Conservation (phyloP, 92 coral and sea anemone species). For the Virgularia gustaviana region DNA sequence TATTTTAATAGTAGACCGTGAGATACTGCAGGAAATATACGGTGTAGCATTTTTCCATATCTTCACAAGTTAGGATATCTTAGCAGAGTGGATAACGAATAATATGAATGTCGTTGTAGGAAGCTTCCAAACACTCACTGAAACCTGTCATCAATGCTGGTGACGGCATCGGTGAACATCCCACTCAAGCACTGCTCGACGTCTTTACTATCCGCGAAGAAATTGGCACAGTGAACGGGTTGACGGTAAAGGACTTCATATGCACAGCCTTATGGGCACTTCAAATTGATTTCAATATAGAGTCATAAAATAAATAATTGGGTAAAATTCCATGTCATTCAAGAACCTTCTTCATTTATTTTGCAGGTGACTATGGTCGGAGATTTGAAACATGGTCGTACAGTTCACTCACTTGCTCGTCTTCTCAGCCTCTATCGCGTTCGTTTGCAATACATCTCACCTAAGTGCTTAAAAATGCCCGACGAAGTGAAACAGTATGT, state of each 20-base stretch:
- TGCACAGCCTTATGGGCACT: neutral
- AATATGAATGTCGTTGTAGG: constrained; percentile 45
- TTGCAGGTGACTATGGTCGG: constrained; percentile 91
- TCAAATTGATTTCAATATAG: neutral
- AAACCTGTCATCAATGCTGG: constrained; percentile 97
- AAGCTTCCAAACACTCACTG: constrained; percentile 82
- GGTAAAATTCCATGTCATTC: neutral
- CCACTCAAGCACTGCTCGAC: constrained; percentile 94
- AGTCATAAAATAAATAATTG: neutral
- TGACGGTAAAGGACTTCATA: constrained; percentile 67
- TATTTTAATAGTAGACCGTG: too few relatives aligned
- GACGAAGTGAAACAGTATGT: constrained; percentile 78
- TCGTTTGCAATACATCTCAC: constrained; percentile 84
- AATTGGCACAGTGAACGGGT: constrained; percentile 93
- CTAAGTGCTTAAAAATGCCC: constrained; percentile 81
- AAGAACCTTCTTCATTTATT: neutral
- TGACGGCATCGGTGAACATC: constrained; percentile 98
- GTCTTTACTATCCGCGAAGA: constrained; percentile 98
- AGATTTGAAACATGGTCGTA: constrained; percentile 93
- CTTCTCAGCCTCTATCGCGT: constrained; percentile 88
- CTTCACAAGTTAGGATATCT: too few relatives aligned
- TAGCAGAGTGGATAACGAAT: too few relatives aligned
- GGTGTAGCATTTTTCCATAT: too few relatives aligned
- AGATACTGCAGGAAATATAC: too few relatives aligned
- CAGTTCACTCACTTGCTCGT: constrained; percentile 89